Conservation (phyloP, 2,797 vertebrate species). For the Sebastes umbrosus region DNA sequence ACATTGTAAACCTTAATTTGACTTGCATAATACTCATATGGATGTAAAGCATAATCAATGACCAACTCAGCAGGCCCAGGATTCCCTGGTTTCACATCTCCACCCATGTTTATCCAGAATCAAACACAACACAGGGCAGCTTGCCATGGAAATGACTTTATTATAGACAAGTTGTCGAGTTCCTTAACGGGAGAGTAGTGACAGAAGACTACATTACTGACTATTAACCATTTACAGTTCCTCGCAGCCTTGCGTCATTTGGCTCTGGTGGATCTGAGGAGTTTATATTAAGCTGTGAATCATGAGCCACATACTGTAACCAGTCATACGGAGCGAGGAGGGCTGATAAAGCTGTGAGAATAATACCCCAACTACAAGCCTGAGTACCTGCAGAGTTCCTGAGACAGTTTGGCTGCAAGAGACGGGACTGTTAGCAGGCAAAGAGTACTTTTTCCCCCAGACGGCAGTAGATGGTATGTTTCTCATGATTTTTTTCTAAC, state of each 20-base stretch:
- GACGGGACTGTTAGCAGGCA: neutral
- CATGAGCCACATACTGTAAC: neutral
- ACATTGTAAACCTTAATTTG: neutral
- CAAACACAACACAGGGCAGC: neutral
- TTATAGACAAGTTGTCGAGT: conserved; percentile 40
- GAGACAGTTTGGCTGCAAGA: conserved; percentile 53
- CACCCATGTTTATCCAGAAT: neutral
- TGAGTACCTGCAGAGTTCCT: conserved; percentile 53
- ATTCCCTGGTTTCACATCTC: too few relatives aligned
- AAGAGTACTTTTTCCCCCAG: conserved; percentile 6
- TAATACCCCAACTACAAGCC: conserved; percentile 3
- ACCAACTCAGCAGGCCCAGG: neutral
- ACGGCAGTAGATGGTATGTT: neutral
- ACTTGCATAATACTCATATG: neutral
- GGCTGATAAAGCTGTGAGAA: conserved; percentile 12
- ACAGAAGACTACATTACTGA: conserved; percentile 17
- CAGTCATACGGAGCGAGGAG: neutral
- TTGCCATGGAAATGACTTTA: conserved; percentile 50
- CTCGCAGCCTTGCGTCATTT: conserved; percentile 7
- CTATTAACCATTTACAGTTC: conserved; percentile 12
- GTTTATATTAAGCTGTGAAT: neutral
- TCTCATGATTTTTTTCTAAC: neutral
- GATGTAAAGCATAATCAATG: neutral
- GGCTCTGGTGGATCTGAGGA: conserved; percentile 10
- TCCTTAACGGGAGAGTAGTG: conserved; percentile 15